Base-by-base conservation (phyloP, 2,888 invertebrate genomes). In the Pogonocherus hispidulus region DNA sequence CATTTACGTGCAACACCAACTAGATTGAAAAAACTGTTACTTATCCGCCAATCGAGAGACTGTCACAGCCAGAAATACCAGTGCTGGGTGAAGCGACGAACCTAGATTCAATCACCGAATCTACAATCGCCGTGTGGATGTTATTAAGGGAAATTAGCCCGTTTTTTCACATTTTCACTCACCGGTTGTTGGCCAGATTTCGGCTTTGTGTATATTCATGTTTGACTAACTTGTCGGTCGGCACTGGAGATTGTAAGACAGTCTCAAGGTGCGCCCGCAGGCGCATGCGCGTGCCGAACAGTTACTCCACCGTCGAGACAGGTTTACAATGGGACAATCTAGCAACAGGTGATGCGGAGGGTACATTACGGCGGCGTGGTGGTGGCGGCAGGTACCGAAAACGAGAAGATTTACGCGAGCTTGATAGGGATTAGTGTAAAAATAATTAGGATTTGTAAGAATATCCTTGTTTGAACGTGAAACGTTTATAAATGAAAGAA, bases 221-320 rank as follows among this genome's bases (percentile, higher is more conserved):
- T 41, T 16, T n/a, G 41, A 14, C 65, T 66, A 67, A 63, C 71
- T 69, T 62, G 69, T 66, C 66, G 73, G 71, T 77, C 72, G 71
- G 76, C 72, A 72, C 65, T 65, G 73, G 78, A 79, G 82, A 82
- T 82, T 81, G 79, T 76, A 71, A 20, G 37, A 77, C 70, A 70
- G 78, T 82, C 81, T 81, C 82, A 83, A 84, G 83, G 83, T 83
- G 80, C 78, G 74, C 57, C 59, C 37, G n/a, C 63, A 51, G 62
- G 80, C 81, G 82, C 83, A 78, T 76, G 83, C 78, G 77, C 72
- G 35, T 18, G 9, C 75, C 64, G 62, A 74, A 82, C 83, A 82
- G 83, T 84, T 83, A 84, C 81, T 82, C 83, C 80, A 82, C 41
- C 41, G 81, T 76, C 77, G 75, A 81, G 82, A 79, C 83, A 79